Conservation (phyloP, 2,888 invertebrate species). For the Patella depressa region DNA sequence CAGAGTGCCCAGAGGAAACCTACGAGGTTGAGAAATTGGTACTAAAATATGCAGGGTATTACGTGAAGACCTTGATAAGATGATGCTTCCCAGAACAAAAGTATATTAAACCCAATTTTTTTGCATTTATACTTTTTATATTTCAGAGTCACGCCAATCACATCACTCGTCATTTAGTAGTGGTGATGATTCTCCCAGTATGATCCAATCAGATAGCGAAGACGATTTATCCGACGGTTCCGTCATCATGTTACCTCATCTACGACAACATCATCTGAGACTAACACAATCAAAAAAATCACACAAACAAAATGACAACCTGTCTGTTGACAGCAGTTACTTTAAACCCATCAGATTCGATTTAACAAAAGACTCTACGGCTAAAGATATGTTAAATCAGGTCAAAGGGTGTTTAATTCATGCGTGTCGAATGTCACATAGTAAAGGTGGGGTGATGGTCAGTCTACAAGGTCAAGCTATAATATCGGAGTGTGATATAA, state of each 20-base stretch:
- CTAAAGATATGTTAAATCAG: slow-evolving; percentile 44
- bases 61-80: too few relatives aligned
- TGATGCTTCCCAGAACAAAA: too few relatives aligned
- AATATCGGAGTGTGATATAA: slow-evolving; percentile 59
- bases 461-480: slow-evolving; percentile 59
- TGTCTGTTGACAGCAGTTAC: neutral
- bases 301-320: neutral
- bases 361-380: slow-evolving; percentile 34
- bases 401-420: slow-evolving; percentile 58
- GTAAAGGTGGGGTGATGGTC: slow-evolving; percentile 62
- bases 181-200: slow-evolving; percentile 36
- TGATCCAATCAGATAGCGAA: slow-evolving; percentile 44
- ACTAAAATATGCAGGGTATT: too few relatives aligned
- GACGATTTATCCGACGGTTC: slow-evolving; percentile 55
- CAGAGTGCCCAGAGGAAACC: too few relatives aligned
- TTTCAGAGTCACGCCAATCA: neutral
- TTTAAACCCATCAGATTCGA: neutral
- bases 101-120: too few relatives aligned
- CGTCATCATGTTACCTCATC: slow-evolving; percentile 59
- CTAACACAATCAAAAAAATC: neutral
- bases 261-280: slow-evolving; percentile 44
- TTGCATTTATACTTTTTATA: neutral
- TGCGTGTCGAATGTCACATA: slow-evolving; percentile 58
- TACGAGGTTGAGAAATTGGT: too few relatives aligned
- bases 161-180: slow-evolving; percentile 3